Percentiles rank a stretch among this genome's conserved stretches.
phyloP scores from a whole-genome alignment of 2,797 vertebrate species.

The Uromys caudimaculatus region DNA sequence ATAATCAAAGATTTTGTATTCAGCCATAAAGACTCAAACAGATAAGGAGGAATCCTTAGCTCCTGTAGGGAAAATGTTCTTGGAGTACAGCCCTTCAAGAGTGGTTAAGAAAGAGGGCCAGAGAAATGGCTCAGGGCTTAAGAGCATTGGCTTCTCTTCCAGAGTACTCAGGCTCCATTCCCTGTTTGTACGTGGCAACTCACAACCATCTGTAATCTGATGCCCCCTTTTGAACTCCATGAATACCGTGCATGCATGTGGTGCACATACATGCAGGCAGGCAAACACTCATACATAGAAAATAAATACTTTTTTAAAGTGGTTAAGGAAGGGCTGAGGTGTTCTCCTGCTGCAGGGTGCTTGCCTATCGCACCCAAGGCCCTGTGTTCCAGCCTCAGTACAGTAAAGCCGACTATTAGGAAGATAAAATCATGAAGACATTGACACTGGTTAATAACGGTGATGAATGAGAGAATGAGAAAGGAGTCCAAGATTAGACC shows the following conservation, averaged over 20 bases:
- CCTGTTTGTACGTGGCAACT: not conserved
- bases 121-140: not conserved
- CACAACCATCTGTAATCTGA: not conserved
- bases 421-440: slow-evolving; percentile 5
- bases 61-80: too few species aligned
- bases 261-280: not conserved
- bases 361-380: not conserved
- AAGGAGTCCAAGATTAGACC: not conserved
- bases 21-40: not conserved
- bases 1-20: not conserved
- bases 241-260: not conserved
- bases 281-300: not conserved
- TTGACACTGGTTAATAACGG: not conserved
- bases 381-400: not conserved
- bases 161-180: not conserved
- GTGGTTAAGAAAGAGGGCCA: not conserved
- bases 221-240: too few species aligned
- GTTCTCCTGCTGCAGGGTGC: not conserved
- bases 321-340: not conserved
- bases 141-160: not conserved
- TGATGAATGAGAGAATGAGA: not conserved
- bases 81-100: not conserved
- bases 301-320: not conserved
- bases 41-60: not conserved
- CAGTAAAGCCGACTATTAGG: not conserved